These are phyloP conservation scores for Athetis lepigone DNA, from an alignment of 2,888 invertebrate species.

Conservation along the genomic window DNA sequence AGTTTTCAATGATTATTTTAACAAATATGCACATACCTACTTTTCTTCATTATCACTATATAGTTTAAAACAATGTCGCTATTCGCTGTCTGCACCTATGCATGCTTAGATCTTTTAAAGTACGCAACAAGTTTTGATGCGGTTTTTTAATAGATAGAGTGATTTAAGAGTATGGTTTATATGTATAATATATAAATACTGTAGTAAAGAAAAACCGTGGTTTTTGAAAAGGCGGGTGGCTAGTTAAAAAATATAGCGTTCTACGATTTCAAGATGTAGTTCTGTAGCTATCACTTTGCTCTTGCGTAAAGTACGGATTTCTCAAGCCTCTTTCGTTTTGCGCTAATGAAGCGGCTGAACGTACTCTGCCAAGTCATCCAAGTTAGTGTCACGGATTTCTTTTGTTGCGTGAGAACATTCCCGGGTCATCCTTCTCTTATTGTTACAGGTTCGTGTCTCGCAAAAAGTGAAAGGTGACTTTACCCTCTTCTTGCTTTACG, in stretches of 20 bases:
- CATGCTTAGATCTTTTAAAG: no score
- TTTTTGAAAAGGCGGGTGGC: no score
- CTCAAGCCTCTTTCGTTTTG: conserved; percentile 9
- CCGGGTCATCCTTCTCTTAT: neutral
- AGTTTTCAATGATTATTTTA: neutral
- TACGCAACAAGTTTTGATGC: no score
- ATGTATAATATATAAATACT: no score
- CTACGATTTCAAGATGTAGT: no score
- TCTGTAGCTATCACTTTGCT: neutral
- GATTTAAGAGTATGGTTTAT: no score
- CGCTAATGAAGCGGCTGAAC: conserved; percentile 1
- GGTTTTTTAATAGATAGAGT: no score
- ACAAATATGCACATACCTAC: neutral
- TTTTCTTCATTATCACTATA: no score
- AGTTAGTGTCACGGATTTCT: conserved; percentile 20
- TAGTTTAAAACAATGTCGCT: no score
- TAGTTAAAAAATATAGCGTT: no score
- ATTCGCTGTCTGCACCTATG: no score
- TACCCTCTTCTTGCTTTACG: neutral
- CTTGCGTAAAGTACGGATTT: conserved; percentile 4
- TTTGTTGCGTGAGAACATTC: conserved; percentile 15
- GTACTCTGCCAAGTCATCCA: conserved; percentile 7
- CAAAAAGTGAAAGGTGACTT: conserved; percentile 1
- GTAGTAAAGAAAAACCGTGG: no score
- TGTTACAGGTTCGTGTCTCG: neutral